Base-by-base conservation (phyloP, 2,113 vertebrate species). In the Scatophagus argus region DNA sequence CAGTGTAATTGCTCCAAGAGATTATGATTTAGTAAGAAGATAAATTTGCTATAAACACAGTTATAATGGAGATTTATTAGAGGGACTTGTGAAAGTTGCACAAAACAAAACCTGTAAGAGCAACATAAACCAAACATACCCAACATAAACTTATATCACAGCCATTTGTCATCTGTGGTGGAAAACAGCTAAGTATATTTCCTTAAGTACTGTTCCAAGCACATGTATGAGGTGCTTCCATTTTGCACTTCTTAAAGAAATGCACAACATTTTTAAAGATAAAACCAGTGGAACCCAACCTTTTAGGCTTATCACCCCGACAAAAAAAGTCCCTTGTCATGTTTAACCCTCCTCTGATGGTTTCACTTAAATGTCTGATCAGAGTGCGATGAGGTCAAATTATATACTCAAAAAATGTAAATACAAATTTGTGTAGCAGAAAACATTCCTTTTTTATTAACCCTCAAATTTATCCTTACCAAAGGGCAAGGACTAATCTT, bases 1-100 rank as follows among this genome's bases (percentile, higher is more conserved):
- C 49, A 11, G 23, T 2, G 61, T 81, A 84, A 89, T 84, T 88
- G 73, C 77, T 85, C 78, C 73, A 82, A 70, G 39, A 77, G 52
- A 83, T 87, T 74, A 83, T 77, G 72, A 81, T 77, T 84, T 8
- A 11, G 60, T 66, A 65, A 58, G 64, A 64, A 66, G 78, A 82
- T 44, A 55, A 72, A 81, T 47, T 75, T 60, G 52, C 61, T 63
- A 25, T 64, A 54, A 72, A 82, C 69, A 70, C 29, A 16, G 38
- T 52, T 72, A 39, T 44, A 72, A 83, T 58, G 34, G 60, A 83
- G 76, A 61, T 51, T 38, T 55, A 75, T 89, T 55, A 49, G 63
- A 2, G 8, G 16, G 0, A 66, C 69, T 61, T 21, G 29, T 21
- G 52, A 67, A 51, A 59, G 58, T 1, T 31, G 51, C 19, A 16